Conservation (phyloP, 1,140 invertebrate genomes). For the Cherax destructor region DNA sequence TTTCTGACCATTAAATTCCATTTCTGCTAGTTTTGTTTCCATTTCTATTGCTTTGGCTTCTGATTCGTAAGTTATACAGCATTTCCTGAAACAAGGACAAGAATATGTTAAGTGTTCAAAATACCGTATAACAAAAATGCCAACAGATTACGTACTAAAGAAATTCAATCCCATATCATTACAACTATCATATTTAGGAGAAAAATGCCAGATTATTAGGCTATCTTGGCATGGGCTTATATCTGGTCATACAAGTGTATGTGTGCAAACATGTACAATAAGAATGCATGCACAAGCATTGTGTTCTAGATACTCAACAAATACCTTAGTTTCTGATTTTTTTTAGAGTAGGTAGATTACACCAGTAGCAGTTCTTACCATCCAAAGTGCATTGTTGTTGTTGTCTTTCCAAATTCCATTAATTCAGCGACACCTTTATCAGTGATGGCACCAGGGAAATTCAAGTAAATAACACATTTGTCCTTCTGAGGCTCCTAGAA, state of each 20-base stretch:
- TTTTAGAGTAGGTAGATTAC: too few relatives aligned
- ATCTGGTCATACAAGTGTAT: too few relatives aligned
- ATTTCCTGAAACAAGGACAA: conserved; percentile 32
- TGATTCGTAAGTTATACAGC: conserved; percentile 31
- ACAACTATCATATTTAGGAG: too few relatives aligned
- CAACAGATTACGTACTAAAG: too few relatives aligned
- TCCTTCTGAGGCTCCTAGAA: conserved; percentile 42
- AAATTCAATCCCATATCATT: too few relatives aligned
- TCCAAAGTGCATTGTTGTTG: conserved; percentile 50
- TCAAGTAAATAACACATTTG: conserved; percentile 32
- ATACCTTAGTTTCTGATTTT: too few relatives aligned
- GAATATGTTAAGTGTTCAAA: not conserved
- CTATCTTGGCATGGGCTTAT: too few relatives aligned
- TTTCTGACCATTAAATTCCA: conserved; percentile 50
- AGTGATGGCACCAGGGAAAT: conserved; percentile 45
- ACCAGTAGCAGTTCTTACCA: conserved; percentile 18
- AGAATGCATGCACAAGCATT: too few relatives aligned
- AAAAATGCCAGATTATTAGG: too few relatives aligned
- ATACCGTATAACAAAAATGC: too few relatives aligned
- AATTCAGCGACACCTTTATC: conserved; percentile 23
- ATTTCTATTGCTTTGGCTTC: conserved; percentile 24
- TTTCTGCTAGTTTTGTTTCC: conserved; percentile 35
- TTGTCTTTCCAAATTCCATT: conserved; percentile 27
- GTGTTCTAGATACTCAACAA: too few relatives aligned
- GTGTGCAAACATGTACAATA: too few relatives aligned